phyloP scores from a whole-genome alignment of 2,113 vertebrate species.

The Prietella phreatophila region DNA sequence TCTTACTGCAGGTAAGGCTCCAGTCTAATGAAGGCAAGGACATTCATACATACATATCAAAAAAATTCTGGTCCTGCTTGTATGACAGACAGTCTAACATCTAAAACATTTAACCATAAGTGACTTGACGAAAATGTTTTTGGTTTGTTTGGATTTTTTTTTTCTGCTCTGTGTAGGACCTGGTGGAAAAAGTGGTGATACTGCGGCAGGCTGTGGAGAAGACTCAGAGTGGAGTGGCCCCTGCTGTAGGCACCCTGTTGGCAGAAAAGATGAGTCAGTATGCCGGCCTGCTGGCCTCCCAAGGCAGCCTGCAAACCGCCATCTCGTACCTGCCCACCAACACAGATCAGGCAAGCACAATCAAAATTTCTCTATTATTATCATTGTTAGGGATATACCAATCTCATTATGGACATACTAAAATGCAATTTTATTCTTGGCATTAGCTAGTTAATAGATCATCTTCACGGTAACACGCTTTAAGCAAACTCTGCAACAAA shows the following conservation, averaged over 20 bases:
- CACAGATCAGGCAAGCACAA: slow-evolving; percentile 78
- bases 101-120: not conserved
- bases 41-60: not conserved
- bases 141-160: not conserved
- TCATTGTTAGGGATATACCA: not conserved
- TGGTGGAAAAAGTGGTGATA: slow-evolving; percentile 95
- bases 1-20: slow-evolving; percentile 86
- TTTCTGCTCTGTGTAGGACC: slow-evolving; percentile 70
- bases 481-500: not conserved
- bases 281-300: slow-evolving; percentile 86
- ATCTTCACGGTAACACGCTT: not conserved
- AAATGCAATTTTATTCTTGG: not conserved
- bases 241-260: slow-evolving; percentile 77
- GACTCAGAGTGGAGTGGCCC: slow-evolving; percentile 71
- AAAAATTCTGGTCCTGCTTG: not conserved
- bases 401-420: not conserved
- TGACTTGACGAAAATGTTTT: not conserved
- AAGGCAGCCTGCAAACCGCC: slow-evolving; percentile 89
- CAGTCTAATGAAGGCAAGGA: not conserved
- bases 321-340: slow-evolving; percentile 86
- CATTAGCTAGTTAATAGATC: not conserved
- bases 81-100: not conserved
- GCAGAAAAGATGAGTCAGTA: slow-evolving; percentile 94
- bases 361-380: not conserved
- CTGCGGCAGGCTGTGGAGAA: slow-evolving; percentile 84